Evolutionary conservation across 2,797 vertebrate genomes (phyloP), one percentile per base, ranked within the genome.

Genomic region (Microctenopoma stevenorrisi): DNA sequence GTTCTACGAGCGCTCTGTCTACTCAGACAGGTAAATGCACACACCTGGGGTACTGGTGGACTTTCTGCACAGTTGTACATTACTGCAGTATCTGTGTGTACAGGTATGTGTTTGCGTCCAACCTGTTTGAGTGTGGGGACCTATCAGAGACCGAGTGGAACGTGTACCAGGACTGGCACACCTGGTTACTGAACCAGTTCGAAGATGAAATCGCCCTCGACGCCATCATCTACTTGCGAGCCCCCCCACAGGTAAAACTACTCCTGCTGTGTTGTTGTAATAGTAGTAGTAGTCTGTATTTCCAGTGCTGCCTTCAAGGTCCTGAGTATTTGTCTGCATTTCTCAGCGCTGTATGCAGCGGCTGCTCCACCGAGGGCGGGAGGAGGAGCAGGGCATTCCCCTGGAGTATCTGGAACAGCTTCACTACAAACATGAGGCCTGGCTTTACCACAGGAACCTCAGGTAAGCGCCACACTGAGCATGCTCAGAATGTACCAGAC

Each of bases 1-100:
- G 67, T 96, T 96, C 86, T 95, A 90, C 13, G 96, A 96, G 68
- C 94, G 95, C 85, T 96, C 95, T 0, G 91, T 96, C 33, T 96
- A 95, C 86, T 96, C 95, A 10, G 95, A 96, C 90, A 93, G 95
- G 95, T 96, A 91, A 42, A 10, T 10, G 1, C 25, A 13, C 43
- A 7, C n/a, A 37, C 40, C 49, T 22, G 33, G 42, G 22, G 30
- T 9, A 51, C 11, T 42, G 16, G 16, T 5, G 10, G 25, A 2
- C 2, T 30, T 2, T 76, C 40, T 60, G 18, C 44, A 4, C 81
- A 96, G 94, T 59, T 95, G 48, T 61, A n/a, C 10, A 25, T 15
- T 26, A 42, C 25, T 37, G 26, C 43, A 30, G 22, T 47, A 15
- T 38, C 5, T 46, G 8, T 72, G 70, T 66, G 5, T 52, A 5